Evolutionary conservation across 2,797 vertebrate genomes (phyloP).

Genomic region (Aselliscus stoliczkanus): DNA sequence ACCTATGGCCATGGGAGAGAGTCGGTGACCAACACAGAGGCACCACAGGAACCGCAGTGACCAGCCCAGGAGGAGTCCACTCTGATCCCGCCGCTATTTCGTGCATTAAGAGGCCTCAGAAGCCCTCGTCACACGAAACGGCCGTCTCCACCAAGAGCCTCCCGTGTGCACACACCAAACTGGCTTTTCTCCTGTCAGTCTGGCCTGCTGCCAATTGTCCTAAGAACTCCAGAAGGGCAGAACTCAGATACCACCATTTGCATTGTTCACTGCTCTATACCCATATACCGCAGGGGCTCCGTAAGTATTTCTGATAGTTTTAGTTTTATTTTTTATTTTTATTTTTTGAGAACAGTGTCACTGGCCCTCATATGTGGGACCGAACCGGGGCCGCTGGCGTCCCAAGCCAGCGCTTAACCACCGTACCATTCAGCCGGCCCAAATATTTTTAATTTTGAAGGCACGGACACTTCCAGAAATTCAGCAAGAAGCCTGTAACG

Average conservation of each 20-base stretch:
- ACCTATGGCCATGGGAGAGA: background rate
- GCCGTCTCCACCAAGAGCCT: background rate
- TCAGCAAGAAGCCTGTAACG: background rate
- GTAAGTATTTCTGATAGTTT: too few relatives aligned
- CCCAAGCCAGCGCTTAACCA: too few relatives aligned
- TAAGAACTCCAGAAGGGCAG: too few relatives aligned
- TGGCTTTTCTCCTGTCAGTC: background rate
- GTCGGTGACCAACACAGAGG: background rate
- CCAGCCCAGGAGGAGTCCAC: background rate
- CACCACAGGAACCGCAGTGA: background rate
- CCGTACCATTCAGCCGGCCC: too few relatives aligned
- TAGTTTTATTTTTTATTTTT: too few relatives aligned
- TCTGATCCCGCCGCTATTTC: background rate
- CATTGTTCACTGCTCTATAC: background rate
- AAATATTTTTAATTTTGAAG: background rate
- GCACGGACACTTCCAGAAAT: background rate
- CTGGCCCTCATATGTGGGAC: too few relatives aligned
- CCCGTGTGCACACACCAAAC: background rate
- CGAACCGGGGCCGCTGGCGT: too few relatives aligned
- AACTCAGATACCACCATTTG: too few relatives aligned
- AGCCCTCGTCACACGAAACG: background rate
- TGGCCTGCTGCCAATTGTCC: background rate
- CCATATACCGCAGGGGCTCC: background rate
- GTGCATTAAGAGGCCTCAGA: background rate
- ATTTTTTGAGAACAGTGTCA: too few relatives aligned